phyloP scores from a whole-genome alignment of 1,140 invertebrate species.

The Onthophagus taurus region DNA sequence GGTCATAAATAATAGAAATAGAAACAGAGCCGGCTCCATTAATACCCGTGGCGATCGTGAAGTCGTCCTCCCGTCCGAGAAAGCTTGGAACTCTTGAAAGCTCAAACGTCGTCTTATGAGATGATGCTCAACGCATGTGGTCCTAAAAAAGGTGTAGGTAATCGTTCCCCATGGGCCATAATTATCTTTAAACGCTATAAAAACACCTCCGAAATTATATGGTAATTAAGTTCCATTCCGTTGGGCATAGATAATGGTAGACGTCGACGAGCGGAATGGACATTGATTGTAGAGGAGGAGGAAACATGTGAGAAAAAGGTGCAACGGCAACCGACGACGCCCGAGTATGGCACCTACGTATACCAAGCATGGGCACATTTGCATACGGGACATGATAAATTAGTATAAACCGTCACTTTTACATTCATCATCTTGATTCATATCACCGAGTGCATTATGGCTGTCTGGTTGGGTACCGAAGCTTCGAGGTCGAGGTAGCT shows the following conservation, averaged over 20 bases:
- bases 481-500: no score
- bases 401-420: no score
- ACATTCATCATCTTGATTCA: no score
- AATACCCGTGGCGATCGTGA: no score
- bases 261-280: not conserved
- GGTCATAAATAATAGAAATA: conserved; percentile 6
- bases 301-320: conserved; percentile 3
- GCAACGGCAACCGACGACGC: not conserved
- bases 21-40: conserved; percentile 11
- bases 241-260: conserved; percentile 6
- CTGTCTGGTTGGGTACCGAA: no score
- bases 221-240: conserved; percentile 9
- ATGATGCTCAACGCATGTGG: conserved; percentile 7
- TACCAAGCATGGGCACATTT: not conserved
- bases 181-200: conserved; percentile 13
- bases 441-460: no score
- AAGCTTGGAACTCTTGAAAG: no score
- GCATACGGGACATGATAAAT: not conserved
- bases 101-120: no score
- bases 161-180: conserved; percentile 7
- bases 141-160: conserved; percentile 7
- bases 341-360: not conserved
- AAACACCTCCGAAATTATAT: conserved; percentile 12
- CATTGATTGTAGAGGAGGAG: conserved; percentile 1
- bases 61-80: no score